Evolutionary conservation across 2,888 invertebrate species (phyloP).

Genomic region (Ormia ochracea): DNA sequence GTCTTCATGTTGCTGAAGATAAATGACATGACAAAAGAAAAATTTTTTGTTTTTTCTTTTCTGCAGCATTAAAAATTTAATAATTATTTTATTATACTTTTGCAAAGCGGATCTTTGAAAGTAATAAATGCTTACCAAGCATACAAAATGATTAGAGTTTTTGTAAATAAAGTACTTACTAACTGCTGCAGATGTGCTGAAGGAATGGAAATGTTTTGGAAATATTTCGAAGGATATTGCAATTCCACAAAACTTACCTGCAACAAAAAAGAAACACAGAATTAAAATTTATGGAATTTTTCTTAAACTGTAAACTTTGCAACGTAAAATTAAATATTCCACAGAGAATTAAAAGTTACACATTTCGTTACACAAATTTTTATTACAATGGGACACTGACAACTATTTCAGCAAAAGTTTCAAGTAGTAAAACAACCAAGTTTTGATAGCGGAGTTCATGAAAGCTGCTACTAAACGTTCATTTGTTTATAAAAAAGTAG

Average conservation of each 20-base stretch:
- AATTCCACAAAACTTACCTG: no score
- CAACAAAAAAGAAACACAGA: no score
- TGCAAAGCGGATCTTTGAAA: neutral
- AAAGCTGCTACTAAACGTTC: neutral
- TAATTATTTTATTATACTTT: conserved; percentile 39
- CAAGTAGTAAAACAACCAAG: neutral
- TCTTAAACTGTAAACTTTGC: no score
- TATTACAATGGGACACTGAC: neutral
- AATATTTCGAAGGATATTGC: no score
- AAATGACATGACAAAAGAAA: conserved; percentile 7
- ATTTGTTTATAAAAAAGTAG: neutral
- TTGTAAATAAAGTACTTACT: neutral
- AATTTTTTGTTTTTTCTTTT: neutral
- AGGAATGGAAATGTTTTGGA: no score
- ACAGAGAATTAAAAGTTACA: neutral
- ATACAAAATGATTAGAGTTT: neutral
- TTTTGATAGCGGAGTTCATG: neutral
- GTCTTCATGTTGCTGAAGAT: neutral
- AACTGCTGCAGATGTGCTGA: no score
- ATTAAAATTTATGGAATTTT: no score
- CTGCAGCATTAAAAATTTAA: conserved; percentile 4
- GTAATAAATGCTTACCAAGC: neutral
- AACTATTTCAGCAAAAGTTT: neutral
- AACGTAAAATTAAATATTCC: neutral
- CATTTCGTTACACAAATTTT: neutral